Conservation (phyloP, 2,888 invertebrate species). For the Cremastinae sp. region DNA sequence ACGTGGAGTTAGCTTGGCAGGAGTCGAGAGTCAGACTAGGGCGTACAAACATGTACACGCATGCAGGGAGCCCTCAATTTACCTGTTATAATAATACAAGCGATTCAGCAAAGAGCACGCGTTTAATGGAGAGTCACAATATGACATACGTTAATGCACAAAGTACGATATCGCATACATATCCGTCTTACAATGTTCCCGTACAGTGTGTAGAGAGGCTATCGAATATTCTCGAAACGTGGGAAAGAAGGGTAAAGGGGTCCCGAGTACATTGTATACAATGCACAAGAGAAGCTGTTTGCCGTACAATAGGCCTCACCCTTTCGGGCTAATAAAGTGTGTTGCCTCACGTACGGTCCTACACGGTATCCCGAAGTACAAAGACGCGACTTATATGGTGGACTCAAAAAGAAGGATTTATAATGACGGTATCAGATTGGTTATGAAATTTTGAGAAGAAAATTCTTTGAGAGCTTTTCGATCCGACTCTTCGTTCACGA, state of each 20-base stretch:
- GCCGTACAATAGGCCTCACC: conserved; percentile 40
- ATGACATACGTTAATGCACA: conserved; percentile 23
- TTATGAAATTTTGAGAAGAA: no score
- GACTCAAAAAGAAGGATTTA: no score
- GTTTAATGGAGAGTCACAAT: background rate
- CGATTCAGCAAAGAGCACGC: conserved; percentile 35
- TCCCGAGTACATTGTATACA: conserved; percentile 18
- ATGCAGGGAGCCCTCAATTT: conserved; percentile 21
- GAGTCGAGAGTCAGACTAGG: background rate
- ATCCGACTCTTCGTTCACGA: no score
- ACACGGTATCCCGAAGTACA: no score
- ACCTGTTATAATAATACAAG: conserved; percentile 30
- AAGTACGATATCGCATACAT: conserved; percentile 8
- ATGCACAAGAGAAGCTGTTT: conserved; percentile 30
- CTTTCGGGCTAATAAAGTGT: conserved; percentile 49
- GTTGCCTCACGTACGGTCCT: background rate
- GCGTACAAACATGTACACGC: background rate
- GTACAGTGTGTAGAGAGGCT: conserved; percentile 28
- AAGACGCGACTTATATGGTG: no score
- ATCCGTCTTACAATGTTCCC: background rate
- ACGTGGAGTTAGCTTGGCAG: no score
- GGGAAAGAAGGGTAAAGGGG: conserved; percentile 44
- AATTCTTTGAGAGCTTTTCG: no score
- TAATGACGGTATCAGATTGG: no score
- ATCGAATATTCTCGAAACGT: conserved; percentile 49